phyloP scores from a whole-genome alignment of 2,797 vertebrate genomes.

The Mallotus villosus region DNA sequence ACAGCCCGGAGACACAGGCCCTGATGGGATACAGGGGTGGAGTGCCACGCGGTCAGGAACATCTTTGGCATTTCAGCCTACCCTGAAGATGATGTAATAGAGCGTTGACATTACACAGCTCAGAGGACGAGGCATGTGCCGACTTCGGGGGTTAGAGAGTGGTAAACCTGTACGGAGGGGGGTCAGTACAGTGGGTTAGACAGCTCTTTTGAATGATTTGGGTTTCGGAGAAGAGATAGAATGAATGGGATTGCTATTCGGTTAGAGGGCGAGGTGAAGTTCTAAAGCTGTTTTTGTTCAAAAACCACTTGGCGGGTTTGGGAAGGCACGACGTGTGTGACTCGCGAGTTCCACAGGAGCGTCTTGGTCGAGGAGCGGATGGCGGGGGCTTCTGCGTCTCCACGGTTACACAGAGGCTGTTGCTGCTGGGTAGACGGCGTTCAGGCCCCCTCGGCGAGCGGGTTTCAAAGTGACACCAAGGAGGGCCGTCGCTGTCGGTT shows the following conservation, averaged over 20 bases:
- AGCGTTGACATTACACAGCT: constrained; percentile 51
- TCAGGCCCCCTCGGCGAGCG: constrained; percentile 45
- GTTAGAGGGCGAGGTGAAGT: no score
- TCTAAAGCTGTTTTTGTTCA: background rate
- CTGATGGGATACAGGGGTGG: constrained; percentile 43
- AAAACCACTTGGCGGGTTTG: no score
- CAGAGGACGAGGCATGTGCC: constrained; percentile 47
- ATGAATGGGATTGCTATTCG: background rate
- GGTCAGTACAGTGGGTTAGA: constrained; percentile 9
- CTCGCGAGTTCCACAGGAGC: no score
- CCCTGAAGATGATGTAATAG: constrained; percentile 57
- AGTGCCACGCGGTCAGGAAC: constrained; percentile 56
- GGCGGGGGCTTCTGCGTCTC: background rate
- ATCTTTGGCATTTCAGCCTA: constrained; percentile 62
- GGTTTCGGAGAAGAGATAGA: background rate
- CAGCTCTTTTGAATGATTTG: background rate
- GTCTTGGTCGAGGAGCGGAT: no score
- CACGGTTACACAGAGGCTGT: background rate
- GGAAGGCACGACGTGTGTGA: no score
- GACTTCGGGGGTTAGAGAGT: constrained; percentile 19
- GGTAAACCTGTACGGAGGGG: constrained; percentile 19
- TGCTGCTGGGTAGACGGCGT: constrained; percentile 20
- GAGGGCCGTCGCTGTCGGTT: constrained; percentile 20
- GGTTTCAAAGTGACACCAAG: constrained; percentile 45
- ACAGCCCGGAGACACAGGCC: constrained; percentile 55